A percentile compares a stretch with the other conserved stretches of the same genome.
Evolutionary conservation across 2,113 vertebrate genomes (phyloP).

Genomic region (Syngnathoides biaculeatus): DNA sequence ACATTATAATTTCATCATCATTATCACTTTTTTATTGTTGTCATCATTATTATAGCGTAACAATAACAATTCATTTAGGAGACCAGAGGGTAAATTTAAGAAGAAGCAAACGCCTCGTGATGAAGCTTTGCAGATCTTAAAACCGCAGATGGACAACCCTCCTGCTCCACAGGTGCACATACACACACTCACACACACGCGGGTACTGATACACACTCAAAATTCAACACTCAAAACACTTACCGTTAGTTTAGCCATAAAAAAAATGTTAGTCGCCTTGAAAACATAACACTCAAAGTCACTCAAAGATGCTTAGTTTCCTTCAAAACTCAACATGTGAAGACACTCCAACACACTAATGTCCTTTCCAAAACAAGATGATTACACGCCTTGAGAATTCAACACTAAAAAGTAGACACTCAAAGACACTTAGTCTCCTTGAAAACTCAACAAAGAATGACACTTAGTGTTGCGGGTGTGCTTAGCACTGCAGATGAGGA

Average conservation of each 20-base stretch:
- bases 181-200: neutral
- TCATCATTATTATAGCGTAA: neutral
- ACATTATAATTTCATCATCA: neutral
- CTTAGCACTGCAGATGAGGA: too few relatives aligned
- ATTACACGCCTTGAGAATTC: neutral
- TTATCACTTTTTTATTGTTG: neutral
- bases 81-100: conserved; percentile 77
- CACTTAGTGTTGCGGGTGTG: too few relatives aligned
- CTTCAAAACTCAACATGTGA: neutral
- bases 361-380: neutral
- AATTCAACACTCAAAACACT: neutral
- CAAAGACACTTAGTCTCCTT: neutral
- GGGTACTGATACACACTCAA: too few relatives aligned
- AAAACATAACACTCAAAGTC: too few relatives aligned
- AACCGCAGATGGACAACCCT: conserved; percentile 80
- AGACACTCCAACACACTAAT: neutral
- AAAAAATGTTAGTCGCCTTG: too few relatives aligned
- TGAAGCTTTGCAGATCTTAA: conserved; percentile 89
- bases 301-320: neutral
- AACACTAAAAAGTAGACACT: neutral
- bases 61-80: conserved; percentile 44
- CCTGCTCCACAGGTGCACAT: conserved; percentile 60
- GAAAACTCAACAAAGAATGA: neutral
- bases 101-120: conserved; percentile 85
- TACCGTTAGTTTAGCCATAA: too few relatives aligned